Conservation (phyloP, 2,797 vertebrate genomes). For the Muscicapa comitata region DNA sequence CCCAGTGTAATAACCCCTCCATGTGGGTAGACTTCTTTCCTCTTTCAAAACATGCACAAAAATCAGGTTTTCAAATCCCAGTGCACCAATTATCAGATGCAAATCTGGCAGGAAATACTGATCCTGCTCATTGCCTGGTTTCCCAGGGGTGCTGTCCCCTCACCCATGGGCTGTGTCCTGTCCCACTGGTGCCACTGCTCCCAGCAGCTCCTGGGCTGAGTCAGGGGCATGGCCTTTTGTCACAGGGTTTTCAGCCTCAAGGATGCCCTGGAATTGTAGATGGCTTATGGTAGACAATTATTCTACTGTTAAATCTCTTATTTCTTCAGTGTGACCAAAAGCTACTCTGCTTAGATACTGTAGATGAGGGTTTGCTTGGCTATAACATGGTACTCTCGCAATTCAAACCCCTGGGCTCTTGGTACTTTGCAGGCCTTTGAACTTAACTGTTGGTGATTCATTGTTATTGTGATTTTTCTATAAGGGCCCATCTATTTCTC, state of each 20-base stretch:
- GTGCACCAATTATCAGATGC: background rate
- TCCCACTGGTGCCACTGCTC: background rate
- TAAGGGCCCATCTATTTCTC: background rate
- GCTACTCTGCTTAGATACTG: accelerated
- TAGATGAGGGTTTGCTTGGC: background rate
- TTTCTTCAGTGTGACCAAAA: background rate
- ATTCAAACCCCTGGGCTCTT: background rate
- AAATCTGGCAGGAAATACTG: background rate
- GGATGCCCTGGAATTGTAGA: background rate
- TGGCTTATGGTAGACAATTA: background rate
- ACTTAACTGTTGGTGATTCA: background rate
- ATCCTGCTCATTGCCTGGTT: background rate
- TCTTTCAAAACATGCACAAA: background rate
- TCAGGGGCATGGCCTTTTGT: background rate
- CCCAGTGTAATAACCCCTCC: accelerated
- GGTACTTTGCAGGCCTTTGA: background rate
- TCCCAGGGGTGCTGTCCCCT: background rate
- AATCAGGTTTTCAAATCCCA: background rate
- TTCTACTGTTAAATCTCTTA: background rate
- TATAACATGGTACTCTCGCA: background rate
- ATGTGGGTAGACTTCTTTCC: background rate
- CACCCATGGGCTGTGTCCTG: accelerated
- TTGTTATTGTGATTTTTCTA: background rate
- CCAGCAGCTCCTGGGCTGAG: background rate
- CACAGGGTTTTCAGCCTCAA: background rate